Base-by-base conservation (phyloP, 2,113 vertebrate genomes). In the Oxyruncus cristatus region DNA sequence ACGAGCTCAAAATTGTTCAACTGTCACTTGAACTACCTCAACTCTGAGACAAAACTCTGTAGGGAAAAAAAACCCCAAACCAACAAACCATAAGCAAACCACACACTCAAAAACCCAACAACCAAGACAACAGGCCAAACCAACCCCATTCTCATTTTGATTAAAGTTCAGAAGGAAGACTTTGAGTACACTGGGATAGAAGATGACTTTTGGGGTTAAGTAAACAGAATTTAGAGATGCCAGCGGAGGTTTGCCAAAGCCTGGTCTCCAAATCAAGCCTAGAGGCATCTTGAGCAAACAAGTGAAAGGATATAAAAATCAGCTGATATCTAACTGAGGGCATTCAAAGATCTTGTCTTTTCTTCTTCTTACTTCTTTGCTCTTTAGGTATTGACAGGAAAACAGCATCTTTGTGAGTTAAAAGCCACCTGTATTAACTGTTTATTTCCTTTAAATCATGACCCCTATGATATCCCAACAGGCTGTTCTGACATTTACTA, bases 21-120 rank as follows among this genome's bases (percentile, higher is more conserved):
- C 66, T 20, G 23, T 61, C 56, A 82, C 49, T 37, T 53, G 52
- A 90, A 75, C 33, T 56, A 37, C 47, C 78, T 75, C 47, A 75
- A 73, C 19, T 65, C 58, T 2, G 6, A 65, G 24, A 55, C 5
- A 49, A 89, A 93, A 66, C 23, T 47, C 72, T 68, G 33, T 6
- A 32, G 12, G 26, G 17, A 0, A 6, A 52, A 37, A 63, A 62
- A 39, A 3, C 0, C 9, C 19, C 42, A 22, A 33, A 5, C 27
- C 26, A 39, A 41, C 9, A 61, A 74, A 37, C 9, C 35, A 74
- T 11, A 87, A 47, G 11, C 66, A 78, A 93, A 88, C 41, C n/a
- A 86, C 72, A 73, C 65, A 42, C 33, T 62, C 58, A 88, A 68
- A 53, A 21, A 50, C 4, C 3, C 14, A 46, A 55, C 47, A 50